Evolutionary conservation across 2,888 invertebrate genomes (phyloP).

Genomic region (Eupithecia vulgata): DNA sequence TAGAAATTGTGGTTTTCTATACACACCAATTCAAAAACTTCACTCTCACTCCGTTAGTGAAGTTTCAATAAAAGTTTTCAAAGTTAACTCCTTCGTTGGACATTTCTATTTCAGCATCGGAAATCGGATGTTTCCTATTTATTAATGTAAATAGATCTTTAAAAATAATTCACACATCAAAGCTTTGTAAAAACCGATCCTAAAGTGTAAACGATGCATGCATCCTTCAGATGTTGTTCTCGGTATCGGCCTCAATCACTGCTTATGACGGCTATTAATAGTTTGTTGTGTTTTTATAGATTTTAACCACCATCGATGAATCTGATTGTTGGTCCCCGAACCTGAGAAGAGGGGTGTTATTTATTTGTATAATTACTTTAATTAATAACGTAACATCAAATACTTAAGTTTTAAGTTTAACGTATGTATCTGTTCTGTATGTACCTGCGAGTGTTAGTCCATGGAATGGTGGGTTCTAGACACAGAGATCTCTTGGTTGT

Average conservation of each 20-base stretch:
- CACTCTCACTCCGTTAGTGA: neutral
- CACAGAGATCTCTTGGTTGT: too few relatives aligned
- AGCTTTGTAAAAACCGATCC: conserved; percentile 44
- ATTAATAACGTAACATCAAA: too few relatives aligned
- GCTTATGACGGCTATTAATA: conserved; percentile 18
- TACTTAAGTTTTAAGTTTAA: too few relatives aligned
- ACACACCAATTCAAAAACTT: neutral
- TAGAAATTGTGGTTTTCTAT: neutral
- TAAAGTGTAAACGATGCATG: conserved; percentile 40
- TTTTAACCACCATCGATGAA: neutral
- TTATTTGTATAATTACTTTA: too few relatives aligned
- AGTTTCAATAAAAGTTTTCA: neutral
- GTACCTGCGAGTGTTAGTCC: neutral
- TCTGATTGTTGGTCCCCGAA: neutral
- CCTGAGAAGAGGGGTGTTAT: neutral
- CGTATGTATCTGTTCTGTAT: neutral
- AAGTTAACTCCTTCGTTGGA: conserved; percentile 27
- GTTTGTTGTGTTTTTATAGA: conserved; percentile 7
- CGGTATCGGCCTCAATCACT: conserved; percentile 24
- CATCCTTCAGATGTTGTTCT: conserved; percentile 40
- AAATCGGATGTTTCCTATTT: conserved; percentile 45
- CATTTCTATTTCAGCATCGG: conserved; percentile 33
- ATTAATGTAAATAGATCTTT: conserved; percentile 41
- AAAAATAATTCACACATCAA: conserved; percentile 45
- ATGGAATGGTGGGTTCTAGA: neutral